Base-by-base conservation (phyloP, 2,797 vertebrate species). In the Sandelia bainsii region DNA sequence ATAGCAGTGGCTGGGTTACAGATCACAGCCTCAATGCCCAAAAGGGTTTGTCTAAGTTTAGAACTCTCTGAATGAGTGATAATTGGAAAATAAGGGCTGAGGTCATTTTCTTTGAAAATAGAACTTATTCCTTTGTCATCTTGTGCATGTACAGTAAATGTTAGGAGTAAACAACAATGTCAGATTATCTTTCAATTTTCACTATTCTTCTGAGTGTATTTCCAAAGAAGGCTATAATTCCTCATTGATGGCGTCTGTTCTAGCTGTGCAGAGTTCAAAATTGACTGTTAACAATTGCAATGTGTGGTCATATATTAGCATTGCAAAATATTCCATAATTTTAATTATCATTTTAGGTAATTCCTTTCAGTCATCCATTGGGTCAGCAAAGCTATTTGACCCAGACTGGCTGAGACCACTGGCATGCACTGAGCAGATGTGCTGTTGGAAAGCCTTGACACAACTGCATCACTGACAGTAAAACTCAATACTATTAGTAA, bases 1-100 rank as follows among this genome's bases (percentile, higher is more conserved):
- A 89, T 80, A 89, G 79, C 68, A 45, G 65, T 3, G 42, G 6
- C 2, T 29, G 53, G 79, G 52, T 45, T 53, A 57, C 60, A 74
- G 49, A 74, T 51, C 58, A 50, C 11, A 48, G 69, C 53, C 51
- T 2, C n/a, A 71, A 37, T 27, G 62, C 27, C 48, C 59, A 67
- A 66, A 49, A 65, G 42, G 56, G 44, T 70, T 29, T 5, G 32
- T 77, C 65, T 67, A 68, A 69, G 46, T 82, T 77, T 70, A 67
- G 29, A 29, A 1, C 22, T 69, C 32, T 51, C 4, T 37, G 5
- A 72, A 48, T 57, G 63, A 63, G 40, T 8, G 10, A 67, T 8
- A 11, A 29, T 32, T 29, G 32, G 23, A 52, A 54, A 70, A 61
- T 64, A 34, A 39, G 72, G 9, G 1, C 23, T 48, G 32, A 62